phyloP scores from a whole-genome alignment of 2,888 invertebrate genomes.

The Ptilodon capucinus region DNA sequence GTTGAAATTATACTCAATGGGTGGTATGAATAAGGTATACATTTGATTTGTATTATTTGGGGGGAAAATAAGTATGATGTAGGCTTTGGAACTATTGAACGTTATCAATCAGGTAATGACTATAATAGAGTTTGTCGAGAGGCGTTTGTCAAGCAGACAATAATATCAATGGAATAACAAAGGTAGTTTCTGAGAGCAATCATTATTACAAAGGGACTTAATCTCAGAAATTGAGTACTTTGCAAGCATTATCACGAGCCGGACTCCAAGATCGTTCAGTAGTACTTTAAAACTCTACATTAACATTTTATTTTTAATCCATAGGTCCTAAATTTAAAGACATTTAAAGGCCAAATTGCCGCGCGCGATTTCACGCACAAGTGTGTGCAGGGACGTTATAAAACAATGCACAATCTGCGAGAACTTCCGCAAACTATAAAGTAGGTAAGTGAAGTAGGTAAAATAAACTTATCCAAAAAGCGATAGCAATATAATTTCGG shows the following conservation, averaged over 20 bases:
- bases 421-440: background rate
- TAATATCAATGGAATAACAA: background rate
- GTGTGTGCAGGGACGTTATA: too few relatives aligned
- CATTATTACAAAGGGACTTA: background rate
- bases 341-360: too few relatives aligned
- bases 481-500: conserved; percentile 24
- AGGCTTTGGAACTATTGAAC: conserved; percentile 30
- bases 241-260: background rate
- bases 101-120: conserved; percentile 32
- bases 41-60: conserved; percentile 5
- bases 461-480: conserved; percentile 5
- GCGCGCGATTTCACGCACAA: too few relatives aligned
- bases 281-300: background rate
- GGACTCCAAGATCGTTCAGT: background rate
- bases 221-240: background rate
- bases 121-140: conserved; percentile 7
- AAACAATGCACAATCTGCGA: too few relatives aligned
- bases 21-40: conserved; percentile 10
- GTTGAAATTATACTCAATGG: conserved; percentile 8
- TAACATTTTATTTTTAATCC: too few relatives aligned
- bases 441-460: background rate
- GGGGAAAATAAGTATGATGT: conserved; percentile 24
- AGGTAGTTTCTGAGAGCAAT: background rate
- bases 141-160: background rate
- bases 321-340: too few relatives aligned